These are phyloP conservation scores for Ischnus inquisitorius DNA, from an alignment of 2,888 invertebrate genomes.

Conservation along the genomic window DNA sequence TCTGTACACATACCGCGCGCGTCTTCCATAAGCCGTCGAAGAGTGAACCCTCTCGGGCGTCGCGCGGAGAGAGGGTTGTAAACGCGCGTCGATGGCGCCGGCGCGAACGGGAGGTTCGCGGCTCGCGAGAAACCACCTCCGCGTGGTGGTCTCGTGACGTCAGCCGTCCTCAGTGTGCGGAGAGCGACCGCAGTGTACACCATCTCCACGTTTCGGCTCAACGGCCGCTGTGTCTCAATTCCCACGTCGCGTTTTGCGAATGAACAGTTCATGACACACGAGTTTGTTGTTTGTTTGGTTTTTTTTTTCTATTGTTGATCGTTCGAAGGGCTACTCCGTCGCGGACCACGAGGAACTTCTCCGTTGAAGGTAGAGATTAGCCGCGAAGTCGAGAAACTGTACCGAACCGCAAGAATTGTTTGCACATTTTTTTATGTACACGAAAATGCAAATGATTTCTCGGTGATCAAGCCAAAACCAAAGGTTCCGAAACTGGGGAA, in stretches of 20 bases:
- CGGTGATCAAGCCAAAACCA: background rate
- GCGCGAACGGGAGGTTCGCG: slow-evolving; percentile 78
- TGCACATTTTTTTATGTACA: too few species aligned
- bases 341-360: too few species aligned
- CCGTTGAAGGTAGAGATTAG: too few species aligned
- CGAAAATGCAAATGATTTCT: too few species aligned
- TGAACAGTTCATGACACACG: slow-evolving; percentile 21
- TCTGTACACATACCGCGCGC: slow-evolving; percentile 39
- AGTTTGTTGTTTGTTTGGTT: background rate
- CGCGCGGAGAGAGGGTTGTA: slow-evolving; percentile 51
- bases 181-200: slow-evolving; percentile 84
- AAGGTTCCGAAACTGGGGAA: background rate
- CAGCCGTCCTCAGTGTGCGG: slow-evolving; percentile 84
- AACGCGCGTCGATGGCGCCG: slow-evolving; percentile 76
- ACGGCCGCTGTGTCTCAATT: slow-evolving; percentile 10
- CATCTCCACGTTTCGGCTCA: slow-evolving; percentile 79
- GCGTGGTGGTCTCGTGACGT: slow-evolving; percentile 85
- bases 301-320: too few species aligned
- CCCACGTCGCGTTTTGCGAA: slow-evolving; percentile 29
- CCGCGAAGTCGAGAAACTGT: too few species aligned
- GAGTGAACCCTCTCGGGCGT: slow-evolving; percentile 50
- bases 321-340: too few species aligned
- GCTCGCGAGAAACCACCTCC: slow-evolving; percentile 82
- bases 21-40: slow-evolving; percentile 27
- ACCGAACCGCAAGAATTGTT: too few species aligned